Base-by-base conservation (phyloP, 2,888 invertebrate species). In the Tridacna crocea region DNA sequence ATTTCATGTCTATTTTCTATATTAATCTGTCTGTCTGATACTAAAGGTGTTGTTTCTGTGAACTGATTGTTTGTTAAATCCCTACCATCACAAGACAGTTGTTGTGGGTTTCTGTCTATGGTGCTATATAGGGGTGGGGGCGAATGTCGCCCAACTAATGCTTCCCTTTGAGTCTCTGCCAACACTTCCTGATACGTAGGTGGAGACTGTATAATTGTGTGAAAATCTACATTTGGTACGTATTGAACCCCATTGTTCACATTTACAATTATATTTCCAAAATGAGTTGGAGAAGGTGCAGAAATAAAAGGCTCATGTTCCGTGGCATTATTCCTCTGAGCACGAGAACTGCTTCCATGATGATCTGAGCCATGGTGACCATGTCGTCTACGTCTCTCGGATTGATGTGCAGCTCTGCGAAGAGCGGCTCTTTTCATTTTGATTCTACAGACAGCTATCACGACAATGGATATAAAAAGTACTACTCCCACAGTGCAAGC, bases 231-330 rank as follows among this genome's bases (percentile, higher is more conserved):
- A 36, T 85, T 86, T 26, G 92, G 91, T 17, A 91, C 89, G 80
- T 90, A 92, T 81, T 92, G 92, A 22, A 92, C 90, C 17, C 92
- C 92, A 75, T 92, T 92, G 80, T 92, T 92, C 4, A 92, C 92
- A 88, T 91, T 92, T 26, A 92, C 90, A 51, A 92, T 92, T 72
- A 92, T 91, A 82, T 92, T 92, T 58, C 92, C 91, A 83, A 89
- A 90, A 76, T 89, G 88, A 12, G 90, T 86, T 19, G 85, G 85
- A 0, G 89, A 82, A 24, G 87, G 84, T 24, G 87, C 77, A 12
- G 88, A 84, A 24, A 92, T 85, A 70, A 92, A 91, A 12, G 91
- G 91, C 27, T 91, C 90, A 66, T 88, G 85, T 66, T 84, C 87
- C 47, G 77, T 79, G 70, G 72, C 80, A 72, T 80, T 80, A 60